Base-by-base conservation (phyloP, 2,797 vertebrate genomes). In the Acrossocheilus fasciatus region DNA sequence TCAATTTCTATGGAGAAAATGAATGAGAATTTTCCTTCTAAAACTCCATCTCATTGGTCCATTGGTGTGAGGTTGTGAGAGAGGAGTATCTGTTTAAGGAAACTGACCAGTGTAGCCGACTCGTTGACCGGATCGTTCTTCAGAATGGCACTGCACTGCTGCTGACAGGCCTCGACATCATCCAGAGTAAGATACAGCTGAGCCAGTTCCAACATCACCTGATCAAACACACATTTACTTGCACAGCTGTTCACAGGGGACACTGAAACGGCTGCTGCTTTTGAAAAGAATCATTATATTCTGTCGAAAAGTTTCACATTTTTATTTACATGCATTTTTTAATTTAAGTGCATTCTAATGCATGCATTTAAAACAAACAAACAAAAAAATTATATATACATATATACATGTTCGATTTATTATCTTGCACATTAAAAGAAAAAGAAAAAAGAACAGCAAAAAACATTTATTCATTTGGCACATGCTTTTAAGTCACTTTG, bases 181-280 rank as follows among this genome's bases (percentile, higher is more conserved):
- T 96, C 97, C 54, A 97, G 96, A 2, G 96, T 96, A n/a, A 99
- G 96, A 91, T 98, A 98, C 3, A 99, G 87, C 73, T 94, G 96
- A 2, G 98, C 97, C 92, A 99, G 92, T 91, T 99, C 98, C 94
- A 99, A 86, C 97, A 99, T 98, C 83, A 98, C 97, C 98, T 99
- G 86, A 75, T 76, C 77, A 83, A 57, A 54, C 64, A 59, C 66
- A 81, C 64, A 52, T 68, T 45, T 62, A 81, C 64, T 50, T 68
- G 5, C 39, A 64, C 39, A 79, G 54, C 54, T 54, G 2, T 18
- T 78, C 36, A 26, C n/a, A 14, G 17, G 14, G 54, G 23, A 62
- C n/a, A 43, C 39, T 4, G 1, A 36, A 81, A 39, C 7, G 0
- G 52, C 20, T 30, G 26, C n/a, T 45, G 41, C 64, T 6, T 52